These are phyloP conservation scores for Strix occidentalis DNA, from an alignment of 2,797 vertebrate genomes.

Conservation along the genomic window DNA sequence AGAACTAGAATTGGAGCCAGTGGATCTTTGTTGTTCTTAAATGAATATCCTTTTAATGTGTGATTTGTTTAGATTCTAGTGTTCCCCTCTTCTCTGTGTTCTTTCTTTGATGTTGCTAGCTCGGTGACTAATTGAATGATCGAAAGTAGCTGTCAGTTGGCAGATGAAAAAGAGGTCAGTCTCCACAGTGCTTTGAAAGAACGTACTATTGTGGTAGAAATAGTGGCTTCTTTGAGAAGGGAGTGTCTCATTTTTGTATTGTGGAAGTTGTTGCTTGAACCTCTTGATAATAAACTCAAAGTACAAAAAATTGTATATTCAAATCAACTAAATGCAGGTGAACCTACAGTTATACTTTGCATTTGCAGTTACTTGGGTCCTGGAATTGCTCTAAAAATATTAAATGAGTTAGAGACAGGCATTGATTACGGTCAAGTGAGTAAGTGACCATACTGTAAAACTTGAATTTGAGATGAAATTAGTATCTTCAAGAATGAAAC, in stretches of 20 bases:
- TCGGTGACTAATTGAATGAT: background rate
- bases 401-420: background rate
- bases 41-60: background rate
- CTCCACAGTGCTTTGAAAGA: background rate
- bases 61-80: background rate
- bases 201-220: conserved; percentile 11
- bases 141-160: background rate
- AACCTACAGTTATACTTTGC: background rate
- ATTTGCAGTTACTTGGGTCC: background rate
- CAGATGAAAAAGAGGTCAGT: conserved; percentile 9
- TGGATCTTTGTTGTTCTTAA: background rate
- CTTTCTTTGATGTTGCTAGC: background rate
- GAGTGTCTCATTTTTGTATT: background rate
- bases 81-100: background rate
- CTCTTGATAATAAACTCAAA: background rate
- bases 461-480: background rate
- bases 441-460: background rate
- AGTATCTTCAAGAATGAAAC: background rate
- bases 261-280: background rate
- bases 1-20: background rate
- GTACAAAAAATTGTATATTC: background rate
- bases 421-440: background rate
- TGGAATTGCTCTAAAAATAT: background rate
- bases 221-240: conserved; percentile 14
- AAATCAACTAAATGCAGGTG: background rate